Base-by-base conservation (phyloP, 2,888 invertebrate genomes). In the Orchestes rusci region DNA sequence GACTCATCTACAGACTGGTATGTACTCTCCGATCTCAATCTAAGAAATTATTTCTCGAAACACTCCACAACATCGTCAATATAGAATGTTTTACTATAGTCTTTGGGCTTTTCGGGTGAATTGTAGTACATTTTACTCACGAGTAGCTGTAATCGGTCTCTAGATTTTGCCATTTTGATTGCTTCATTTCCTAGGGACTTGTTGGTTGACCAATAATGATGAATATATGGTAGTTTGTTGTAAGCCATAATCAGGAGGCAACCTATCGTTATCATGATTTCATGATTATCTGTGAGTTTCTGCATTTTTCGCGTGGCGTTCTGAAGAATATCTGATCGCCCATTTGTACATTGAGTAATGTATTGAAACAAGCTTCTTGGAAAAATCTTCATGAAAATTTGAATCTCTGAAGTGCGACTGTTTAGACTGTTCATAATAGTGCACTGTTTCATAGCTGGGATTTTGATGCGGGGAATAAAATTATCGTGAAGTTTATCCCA, bases 1-100 rank as follows among this genome's bases (percentile, higher is more conserved):
- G 39, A 34, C 32, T 52, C 43, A 28, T 50, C 50, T 13, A 51
- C 49, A 4, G 28, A 43, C 23, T 50, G 47, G 36, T 29, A 39
- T 17, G 30, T 39, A 18, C 32, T 19, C 2, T 32, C 31, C 20
- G 39, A 39, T 19, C 31, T n/a, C 15, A 15, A 16, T 13, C 18
- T 31, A 7, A 16, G 16, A 20, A 35, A 46, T 5, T 34, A 37
- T n/a, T 42, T 43, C 32, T 46, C 43, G 20, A 46, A 29, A 28
- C 46, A 46, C n/a, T 17, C n/a, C 16, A 45, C 36, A 10, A 44
- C 30, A n/a, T n/a, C n/a, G 3, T 43, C 31, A n/a, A 44, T 32
- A 32, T 44, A 39, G 16, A 33, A 44, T 4, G 18, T 12, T 20
- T 44, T 44, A n/a, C 33, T n/a, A 15, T 12, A 12, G 18, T 39